These are phyloP conservation scores for Cephus nigrinus DNA, from an alignment of 2,888 invertebrate genomes.

Conservation along the genomic window DNA sequence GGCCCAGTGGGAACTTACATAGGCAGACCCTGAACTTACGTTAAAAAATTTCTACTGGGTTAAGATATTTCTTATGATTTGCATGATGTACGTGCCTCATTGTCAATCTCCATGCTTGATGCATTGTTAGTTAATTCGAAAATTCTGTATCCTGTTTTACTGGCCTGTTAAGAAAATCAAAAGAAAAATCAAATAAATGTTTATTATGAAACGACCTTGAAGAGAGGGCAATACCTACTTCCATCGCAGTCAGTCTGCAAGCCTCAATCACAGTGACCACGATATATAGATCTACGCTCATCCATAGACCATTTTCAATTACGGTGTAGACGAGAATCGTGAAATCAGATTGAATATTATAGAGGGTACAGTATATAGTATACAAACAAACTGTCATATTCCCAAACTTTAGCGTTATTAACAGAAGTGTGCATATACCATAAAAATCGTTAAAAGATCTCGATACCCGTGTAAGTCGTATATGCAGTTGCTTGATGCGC, in stretches of 20 bases:
- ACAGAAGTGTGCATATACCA: not conserved
- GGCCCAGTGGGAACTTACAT: too few relatives aligned
- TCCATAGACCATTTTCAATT: fast-evolving
- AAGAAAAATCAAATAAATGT: too few relatives aligned
- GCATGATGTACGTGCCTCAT: not conserved
- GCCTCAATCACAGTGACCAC: not conserved
- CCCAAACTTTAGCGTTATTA: not conserved
- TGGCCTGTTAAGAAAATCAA: not conserved
- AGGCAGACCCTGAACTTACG: not conserved
- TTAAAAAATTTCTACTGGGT: not conserved
- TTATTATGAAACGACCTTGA: not conserved
- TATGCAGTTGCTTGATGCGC: not conserved
- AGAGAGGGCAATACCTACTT: not conserved
- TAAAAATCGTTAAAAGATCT: not conserved
- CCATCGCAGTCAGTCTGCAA: not conserved
- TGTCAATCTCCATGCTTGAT: not conserved
- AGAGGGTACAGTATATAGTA: not conserved
- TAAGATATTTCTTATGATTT: not conserved
- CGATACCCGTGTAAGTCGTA: not conserved
- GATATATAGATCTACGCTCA: not conserved
- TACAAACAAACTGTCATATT: fast-evolving
- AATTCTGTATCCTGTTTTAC: not conserved
- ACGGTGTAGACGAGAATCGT: fast-evolving
- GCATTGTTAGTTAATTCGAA: not conserved
- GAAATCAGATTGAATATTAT: not conserved